Percentiles rank a stretch among this genome's conserved stretches.
phyloP scores from a whole-genome alignment of 2,113 vertebrate genomes.

The Platichthys flesus region DNA sequence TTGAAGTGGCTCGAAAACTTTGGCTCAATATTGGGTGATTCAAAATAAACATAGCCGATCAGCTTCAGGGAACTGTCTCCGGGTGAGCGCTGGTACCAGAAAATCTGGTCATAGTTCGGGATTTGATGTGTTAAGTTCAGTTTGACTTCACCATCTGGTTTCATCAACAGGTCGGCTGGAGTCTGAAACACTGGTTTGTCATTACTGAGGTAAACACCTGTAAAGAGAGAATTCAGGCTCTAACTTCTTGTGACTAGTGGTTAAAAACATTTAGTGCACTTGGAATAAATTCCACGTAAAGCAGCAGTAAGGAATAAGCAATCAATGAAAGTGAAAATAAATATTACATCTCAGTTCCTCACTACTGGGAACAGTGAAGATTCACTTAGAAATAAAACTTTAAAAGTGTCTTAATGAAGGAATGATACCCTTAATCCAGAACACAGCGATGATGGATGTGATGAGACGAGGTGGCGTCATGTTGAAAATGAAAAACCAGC shows the following conservation, averaged over 20 bases:
- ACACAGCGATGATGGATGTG: not conserved
- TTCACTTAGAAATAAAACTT: not conserved
- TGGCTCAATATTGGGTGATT: not conserved
- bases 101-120: slow-evolving; percentile 43
- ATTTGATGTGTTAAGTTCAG: slow-evolving; percentile 48
- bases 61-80: slow-evolving; percentile 45
- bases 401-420: not conserved
- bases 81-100: slow-evolving; percentile 66
- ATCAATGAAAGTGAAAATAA: too few species aligned
- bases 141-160: not conserved
- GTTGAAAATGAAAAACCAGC: slow-evolving; percentile 23
- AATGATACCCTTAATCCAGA: slow-evolving; percentile 52
- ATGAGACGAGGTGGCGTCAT: slow-evolving; percentile 41
- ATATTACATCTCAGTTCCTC: not conserved
- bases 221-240: too few species aligned
- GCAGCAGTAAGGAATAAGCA: not conserved
- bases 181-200: slow-evolving; percentile 51
- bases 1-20: slow-evolving; percentile 5
- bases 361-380: not conserved
- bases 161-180: slow-evolving; percentile 31
- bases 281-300: not conserved
- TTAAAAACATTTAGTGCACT: too few species aligned
- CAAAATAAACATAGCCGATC: slow-evolving; percentile 39
- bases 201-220: slow-evolving; percentile 44
- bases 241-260: too few species aligned